phyloP scores from a whole-genome alignment of 2,888 invertebrate genomes.

The Dexiosoma caninum region DNA sequence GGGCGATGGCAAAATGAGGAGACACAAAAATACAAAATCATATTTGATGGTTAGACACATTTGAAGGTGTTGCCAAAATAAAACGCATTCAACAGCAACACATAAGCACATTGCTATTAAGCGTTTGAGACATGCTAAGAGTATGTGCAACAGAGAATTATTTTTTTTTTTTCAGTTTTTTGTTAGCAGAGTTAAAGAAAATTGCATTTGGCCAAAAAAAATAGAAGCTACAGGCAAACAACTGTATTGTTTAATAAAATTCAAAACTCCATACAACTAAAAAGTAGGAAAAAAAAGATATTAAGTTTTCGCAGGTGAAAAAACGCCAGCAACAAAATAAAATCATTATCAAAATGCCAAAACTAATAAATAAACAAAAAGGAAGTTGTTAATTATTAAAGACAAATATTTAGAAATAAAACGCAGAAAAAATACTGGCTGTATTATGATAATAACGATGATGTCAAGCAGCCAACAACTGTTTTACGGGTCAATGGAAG shows the following conservation, averaged over 20 bases:
- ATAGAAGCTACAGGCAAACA: constrained; percentile 55
- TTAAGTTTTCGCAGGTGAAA: constrained; percentile 13
- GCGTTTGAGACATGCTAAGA: neutral
- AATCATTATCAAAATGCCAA: constrained; percentile 13
- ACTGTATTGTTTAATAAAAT: constrained; percentile 48
- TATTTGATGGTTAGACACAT: constrained; percentile 52
- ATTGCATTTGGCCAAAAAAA: constrained; percentile 48
- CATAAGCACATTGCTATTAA: constrained; percentile 9
- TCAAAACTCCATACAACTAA: constrained; percentile 1
- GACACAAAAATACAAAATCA: constrained; percentile 19
- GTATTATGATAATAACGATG: constrained; percentile 15
- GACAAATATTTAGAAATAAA: neutral
- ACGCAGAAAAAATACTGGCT: neutral
- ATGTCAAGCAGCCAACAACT: constrained; percentile 26
- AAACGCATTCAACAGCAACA: constrained; percentile 35
- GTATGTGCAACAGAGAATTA: constrained; percentile 24
- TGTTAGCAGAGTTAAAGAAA: constrained; percentile 36
- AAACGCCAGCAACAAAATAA: constrained; percentile 9
- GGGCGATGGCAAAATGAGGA: constrained; percentile 28
- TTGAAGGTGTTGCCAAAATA: constrained; percentile 66
- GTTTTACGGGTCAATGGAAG: constrained; percentile 45
- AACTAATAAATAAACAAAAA: constrained; percentile 23
- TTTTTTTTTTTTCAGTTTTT: constrained; percentile 10
- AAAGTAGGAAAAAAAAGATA: neutral
- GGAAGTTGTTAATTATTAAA: constrained; percentile 38